A percentile compares a stretch with the other conserved stretches of the same genome.
phyloP scores from a whole-genome alignment of 2,888 invertebrate genomes.

The Mactromeris polynyma region DNA sequence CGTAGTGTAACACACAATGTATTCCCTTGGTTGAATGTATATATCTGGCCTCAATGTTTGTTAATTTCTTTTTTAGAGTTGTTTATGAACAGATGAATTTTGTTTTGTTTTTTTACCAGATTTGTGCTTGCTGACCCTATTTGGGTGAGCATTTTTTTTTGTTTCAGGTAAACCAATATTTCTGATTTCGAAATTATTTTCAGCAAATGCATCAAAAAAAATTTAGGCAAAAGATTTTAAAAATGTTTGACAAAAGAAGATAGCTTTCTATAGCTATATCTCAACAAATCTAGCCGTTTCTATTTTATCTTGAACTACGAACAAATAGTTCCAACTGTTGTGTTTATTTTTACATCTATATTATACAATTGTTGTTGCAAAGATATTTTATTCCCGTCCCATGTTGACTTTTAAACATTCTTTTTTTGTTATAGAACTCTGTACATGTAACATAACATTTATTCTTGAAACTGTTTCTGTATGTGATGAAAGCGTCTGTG shows the following conservation, averaged over 20 bases:
- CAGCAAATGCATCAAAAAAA: too few species aligned
- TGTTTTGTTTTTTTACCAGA: too few species aligned
- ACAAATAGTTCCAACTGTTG: too few species aligned
- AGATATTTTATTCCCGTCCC: neutral
- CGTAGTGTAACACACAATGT: neutral
- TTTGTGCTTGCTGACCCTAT: too few species aligned
- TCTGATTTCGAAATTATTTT: too few species aligned
- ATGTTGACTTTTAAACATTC: neutral
- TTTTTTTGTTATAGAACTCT: neutral
- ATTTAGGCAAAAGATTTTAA: too few species aligned
- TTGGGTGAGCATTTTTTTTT: too few species aligned
- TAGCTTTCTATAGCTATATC: too few species aligned
- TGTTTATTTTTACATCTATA: neutral
- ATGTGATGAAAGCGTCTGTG: constrained; percentile 2
- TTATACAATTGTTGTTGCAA: neutral
- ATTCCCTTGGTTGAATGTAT: neutral
- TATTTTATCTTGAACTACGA: too few species aligned
- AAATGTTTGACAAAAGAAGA: too few species aligned
- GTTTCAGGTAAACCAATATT: too few species aligned
- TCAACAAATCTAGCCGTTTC: too few species aligned
- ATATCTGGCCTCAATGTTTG: neutral
- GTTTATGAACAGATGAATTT: neutral
- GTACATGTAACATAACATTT: neutral
- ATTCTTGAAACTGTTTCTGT: neutral
- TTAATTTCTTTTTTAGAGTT: neutral